Conservation (phyloP, 37 sponge, comb jelly and placozoan species). For the Chondrosia reniformis region DNA sequence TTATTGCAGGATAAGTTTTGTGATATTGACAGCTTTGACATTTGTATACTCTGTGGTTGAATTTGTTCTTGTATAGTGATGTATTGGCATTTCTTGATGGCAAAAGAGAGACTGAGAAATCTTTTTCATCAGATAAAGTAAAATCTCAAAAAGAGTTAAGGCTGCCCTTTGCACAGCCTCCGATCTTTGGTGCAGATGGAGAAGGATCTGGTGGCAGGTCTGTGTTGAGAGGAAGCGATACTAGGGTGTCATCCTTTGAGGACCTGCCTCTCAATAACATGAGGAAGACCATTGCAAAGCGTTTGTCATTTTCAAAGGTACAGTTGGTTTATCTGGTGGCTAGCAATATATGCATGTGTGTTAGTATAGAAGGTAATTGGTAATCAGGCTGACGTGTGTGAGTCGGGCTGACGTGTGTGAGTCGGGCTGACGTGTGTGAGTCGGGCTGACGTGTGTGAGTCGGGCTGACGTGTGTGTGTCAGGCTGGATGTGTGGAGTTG, state of each 20-base stretch:
- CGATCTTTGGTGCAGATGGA: neutral
- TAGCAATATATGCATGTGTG: neutral
- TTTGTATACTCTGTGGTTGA: too few relatives aligned
- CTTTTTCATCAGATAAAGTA: neutral
- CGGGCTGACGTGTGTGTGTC: neutral
- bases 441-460: neutral
- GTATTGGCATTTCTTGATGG: too few relatives aligned
- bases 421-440: neutral
- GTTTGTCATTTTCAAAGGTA: slow-evolving; percentile 48
- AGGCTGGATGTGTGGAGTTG: neutral
- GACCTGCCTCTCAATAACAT: slow-evolving; percentile 59
- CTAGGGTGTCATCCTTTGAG: too few relatives aligned
- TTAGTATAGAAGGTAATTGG: neutral
- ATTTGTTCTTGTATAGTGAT: too few relatives aligned
- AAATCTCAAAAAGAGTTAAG: neutral
- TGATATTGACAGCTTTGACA: too few relatives aligned
- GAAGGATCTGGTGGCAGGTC: too few relatives aligned
- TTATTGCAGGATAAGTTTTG: too few relatives aligned
- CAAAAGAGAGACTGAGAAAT: neutral
- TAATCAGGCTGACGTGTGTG: neutral
- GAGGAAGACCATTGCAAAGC: slow-evolving; percentile 55
- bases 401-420: neutral
- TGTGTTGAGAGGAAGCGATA: too few relatives aligned
- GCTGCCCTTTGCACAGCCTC: neutral
- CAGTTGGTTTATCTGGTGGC: neutral